phyloP scores from a whole-genome alignment of 2,113 vertebrate species.

The Cololabis saira region DNA sequence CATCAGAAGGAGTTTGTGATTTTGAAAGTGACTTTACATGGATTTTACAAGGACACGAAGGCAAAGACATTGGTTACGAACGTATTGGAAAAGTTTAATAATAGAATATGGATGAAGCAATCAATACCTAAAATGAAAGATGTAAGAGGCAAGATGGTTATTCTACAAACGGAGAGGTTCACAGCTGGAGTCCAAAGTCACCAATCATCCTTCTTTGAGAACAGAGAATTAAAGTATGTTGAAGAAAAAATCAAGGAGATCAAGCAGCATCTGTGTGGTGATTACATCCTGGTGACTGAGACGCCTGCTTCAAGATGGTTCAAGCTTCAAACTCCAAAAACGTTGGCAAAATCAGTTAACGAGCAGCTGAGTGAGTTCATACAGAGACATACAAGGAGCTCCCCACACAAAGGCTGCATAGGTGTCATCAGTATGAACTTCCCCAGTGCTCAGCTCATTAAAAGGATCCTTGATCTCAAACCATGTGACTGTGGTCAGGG shows the following conservation, averaged over 20 bases:
- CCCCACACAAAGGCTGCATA: constrained; percentile 41
- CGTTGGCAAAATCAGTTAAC: constrained; percentile 29
- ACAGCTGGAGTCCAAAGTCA: constrained; percentile 21
- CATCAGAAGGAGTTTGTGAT: constrained; percentile 60
- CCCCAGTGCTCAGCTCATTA: constrained; percentile 57
- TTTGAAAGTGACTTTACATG: constrained; percentile 53
- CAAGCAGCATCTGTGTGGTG: constrained; percentile 30
- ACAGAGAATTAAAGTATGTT: constrained; percentile 10
- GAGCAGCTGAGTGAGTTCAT: constrained; percentile 28
- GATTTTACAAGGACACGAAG: not conserved
- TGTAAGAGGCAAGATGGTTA: constrained; percentile 66
- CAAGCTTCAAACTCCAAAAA: not conserved
- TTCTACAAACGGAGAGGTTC: constrained; percentile 54
- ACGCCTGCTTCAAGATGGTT: not conserved
- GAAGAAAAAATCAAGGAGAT: constrained; percentile 20
- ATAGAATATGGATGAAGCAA: constrained; percentile 29
- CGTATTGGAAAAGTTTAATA: not conserved
- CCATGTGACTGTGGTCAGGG: constrained; percentile 37
- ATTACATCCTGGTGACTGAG: constrained; percentile 46
- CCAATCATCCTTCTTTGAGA: constrained; percentile 24
- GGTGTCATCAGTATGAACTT: constrained; percentile 68
- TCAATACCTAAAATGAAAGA: constrained; percentile 50
- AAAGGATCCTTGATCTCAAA: constrained; percentile 41
- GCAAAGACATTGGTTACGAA: accelerated
- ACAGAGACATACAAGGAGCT: not conserved